Percentiles rank a stretch among this genome's conserved stretches.
Evolutionary conservation across 2,888 invertebrate species (phyloP).

Genomic region (Phlogophora meticulosa): DNA sequence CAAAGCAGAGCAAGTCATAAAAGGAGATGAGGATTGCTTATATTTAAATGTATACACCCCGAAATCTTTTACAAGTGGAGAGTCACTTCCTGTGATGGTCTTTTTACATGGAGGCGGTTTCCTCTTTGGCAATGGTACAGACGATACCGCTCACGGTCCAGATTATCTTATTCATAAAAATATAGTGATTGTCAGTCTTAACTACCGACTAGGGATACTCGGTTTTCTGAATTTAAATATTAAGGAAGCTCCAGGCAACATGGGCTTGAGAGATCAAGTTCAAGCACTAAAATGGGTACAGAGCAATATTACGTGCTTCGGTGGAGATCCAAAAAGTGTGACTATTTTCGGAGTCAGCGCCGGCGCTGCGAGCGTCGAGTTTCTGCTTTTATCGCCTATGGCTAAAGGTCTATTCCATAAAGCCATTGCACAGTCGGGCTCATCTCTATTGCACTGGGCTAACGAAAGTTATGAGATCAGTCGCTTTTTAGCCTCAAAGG

Average conservation of each 20-base stretch:
- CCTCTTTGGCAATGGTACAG: constrained; percentile 84
- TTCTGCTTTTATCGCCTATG: constrained; percentile 83
- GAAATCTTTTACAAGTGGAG: constrained; percentile 73
- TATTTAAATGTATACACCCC: constrained; percentile 93
- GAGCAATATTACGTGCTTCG: constrained; percentile 85
- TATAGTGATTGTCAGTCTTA: constrained; percentile 84
- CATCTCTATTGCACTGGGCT: constrained; percentile 88
- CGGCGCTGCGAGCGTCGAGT: constrained; percentile 88
- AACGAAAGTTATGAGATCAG: constrained; percentile 73
- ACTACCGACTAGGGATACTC: constrained; percentile 86
- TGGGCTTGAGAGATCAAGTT: constrained; percentile 90
- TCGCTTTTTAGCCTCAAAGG: constrained; percentile 75
- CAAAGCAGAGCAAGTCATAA: constrained; percentile 85
- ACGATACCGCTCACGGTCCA: constrained; percentile 81
- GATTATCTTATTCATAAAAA: constrained; percentile 85
- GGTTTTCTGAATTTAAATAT: constrained; percentile 83
- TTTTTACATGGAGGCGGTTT: constrained; percentile 89
- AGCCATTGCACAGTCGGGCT: constrained; percentile 90
- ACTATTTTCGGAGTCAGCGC: constrained; percentile 90
- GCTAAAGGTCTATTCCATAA: constrained; percentile 89
- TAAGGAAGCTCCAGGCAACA: constrained; percentile 87
- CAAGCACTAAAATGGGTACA: constrained; percentile 89
- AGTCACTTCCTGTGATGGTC: constrained; percentile 84
- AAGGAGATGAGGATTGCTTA: constrained; percentile 92
- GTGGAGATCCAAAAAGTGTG: constrained; percentile 87